Percentiles rank a stretch among this genome's conserved stretches.
phyloP scores from a whole-genome alignment of 2,888 invertebrate genomes.

The Petrophora chlorosata region DNA sequence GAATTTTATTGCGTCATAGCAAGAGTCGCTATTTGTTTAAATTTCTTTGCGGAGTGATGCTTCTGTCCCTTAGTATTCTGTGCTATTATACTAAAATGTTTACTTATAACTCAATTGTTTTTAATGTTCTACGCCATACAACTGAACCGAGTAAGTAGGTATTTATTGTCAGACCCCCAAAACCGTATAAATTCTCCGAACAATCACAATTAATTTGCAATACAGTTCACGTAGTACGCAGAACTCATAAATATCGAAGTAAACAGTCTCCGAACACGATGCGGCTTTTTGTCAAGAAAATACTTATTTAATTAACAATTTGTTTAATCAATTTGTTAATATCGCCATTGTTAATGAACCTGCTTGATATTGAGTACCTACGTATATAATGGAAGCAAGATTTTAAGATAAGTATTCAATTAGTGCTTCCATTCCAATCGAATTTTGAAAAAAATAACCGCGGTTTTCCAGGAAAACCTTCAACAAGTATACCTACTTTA shows the following conservation, averaged over 20 bases:
- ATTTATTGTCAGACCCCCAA: conserved; percentile 22
- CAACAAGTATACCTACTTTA: too few relatives aligned
- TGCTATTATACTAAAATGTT: too few relatives aligned
- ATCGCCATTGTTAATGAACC: conserved; percentile 16
- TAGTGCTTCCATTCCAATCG: too few relatives aligned
- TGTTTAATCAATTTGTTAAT: conserved; percentile 22
- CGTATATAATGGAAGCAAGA: neutral
- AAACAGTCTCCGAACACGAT: conserved; percentile 32
- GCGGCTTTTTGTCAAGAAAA: conserved; percentile 26
- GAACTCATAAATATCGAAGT: conserved; percentile 47
- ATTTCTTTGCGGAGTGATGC: too few relatives aligned
- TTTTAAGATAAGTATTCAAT: neutral
- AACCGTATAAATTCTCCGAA: conserved; percentile 41
- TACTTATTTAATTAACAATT: conserved; percentile 25
- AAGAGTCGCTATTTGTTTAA: too few relatives aligned
- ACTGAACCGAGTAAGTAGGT: too few relatives aligned
- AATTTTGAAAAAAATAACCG: too few relatives aligned
- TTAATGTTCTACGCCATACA: too few relatives aligned
- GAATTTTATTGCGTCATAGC: too few relatives aligned
- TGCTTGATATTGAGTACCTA: neutral
- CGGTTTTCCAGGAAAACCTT: too few relatives aligned
- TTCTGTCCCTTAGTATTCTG: too few relatives aligned
- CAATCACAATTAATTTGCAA: conserved; percentile 46
- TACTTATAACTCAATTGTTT: too few relatives aligned
- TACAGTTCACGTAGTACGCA: conserved; percentile 35